Conservation (phyloP, 2,113 vertebrate species). For the Seriola quinqueradiata region DNA sequence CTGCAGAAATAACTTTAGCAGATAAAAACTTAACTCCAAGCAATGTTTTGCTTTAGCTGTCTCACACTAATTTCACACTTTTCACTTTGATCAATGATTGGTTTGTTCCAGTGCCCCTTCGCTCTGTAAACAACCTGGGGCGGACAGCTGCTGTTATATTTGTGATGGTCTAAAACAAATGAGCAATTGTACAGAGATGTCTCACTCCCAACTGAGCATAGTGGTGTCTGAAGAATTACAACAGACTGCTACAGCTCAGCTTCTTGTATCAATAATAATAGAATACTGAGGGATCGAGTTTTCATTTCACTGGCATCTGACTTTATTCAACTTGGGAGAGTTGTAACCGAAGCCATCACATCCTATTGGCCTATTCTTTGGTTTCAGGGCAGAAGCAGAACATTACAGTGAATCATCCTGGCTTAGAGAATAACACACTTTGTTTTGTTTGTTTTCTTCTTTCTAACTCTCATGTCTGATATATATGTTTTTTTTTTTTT, state of each 20-base stretch:
- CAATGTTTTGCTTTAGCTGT: constrained; percentile 25
- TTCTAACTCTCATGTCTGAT: not conserved
- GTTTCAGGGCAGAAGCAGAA: constrained; percentile 7
- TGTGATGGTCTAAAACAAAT: constrained; percentile 56
- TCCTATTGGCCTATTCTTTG: not conserved
- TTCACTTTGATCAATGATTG: constrained; percentile 53
- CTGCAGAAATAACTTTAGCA: constrained; percentile 13
- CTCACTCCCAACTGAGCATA: constrained; percentile 14
- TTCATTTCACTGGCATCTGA: not conserved
- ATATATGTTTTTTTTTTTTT: no score
- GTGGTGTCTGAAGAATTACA: not conserved
- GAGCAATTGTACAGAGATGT: constrained; percentile 49
- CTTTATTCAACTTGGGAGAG: not conserved
- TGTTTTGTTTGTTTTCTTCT: not conserved
- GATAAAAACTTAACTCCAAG: constrained; percentile 48
- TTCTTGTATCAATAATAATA: not conserved
- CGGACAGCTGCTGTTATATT: constrained; percentile 6
- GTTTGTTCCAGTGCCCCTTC: constrained; percentile 31
- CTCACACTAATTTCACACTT: constrained; percentile 45
- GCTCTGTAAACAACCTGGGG: constrained; percentile 66
- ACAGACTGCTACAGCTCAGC: not conserved
- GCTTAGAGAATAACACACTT: not conserved
- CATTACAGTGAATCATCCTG: not conserved
- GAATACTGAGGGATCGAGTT: not conserved
- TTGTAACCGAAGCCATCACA: not conserved